These are phyloP conservation scores for Trachelus iudaicus DNA, from an alignment of 2,888 invertebrate genomes.

Conservation along the genomic window DNA sequence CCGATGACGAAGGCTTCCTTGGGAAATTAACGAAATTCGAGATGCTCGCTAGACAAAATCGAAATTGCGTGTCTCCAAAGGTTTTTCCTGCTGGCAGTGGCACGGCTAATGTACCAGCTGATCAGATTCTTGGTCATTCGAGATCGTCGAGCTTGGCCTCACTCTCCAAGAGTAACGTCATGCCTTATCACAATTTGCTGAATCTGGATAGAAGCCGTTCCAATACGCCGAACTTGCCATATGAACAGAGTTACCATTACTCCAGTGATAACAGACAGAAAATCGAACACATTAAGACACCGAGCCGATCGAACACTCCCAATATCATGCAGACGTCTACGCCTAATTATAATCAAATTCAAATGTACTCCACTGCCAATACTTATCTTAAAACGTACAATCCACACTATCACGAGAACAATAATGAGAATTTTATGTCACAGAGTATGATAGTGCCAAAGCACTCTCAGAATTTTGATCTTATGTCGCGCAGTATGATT, in stretches of 20 bases:
- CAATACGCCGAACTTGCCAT: conserved; percentile 11
- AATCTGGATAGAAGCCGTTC: conserved; percentile 44
- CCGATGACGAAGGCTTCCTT: conserved; percentile 74
- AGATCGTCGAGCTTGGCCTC: conserved; percentile 59
- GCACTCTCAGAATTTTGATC: conserved; percentile 31
- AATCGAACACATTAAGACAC: conserved; percentile 58
- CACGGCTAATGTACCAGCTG: conserved; percentile 85
- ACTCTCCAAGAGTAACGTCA: conserved; percentile 59
- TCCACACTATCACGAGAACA: conserved; percentile 43
- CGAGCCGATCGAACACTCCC: conserved; percentile 49
- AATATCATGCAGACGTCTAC: conserved; percentile 27
- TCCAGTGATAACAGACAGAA: conserved; percentile 59
- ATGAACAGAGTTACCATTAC: neutral
- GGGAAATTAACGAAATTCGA: conserved; percentile 86
- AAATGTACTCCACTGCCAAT: conserved; percentile 44
- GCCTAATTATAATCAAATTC: conserved; percentile 47
- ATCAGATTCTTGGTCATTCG: conserved; percentile 77
- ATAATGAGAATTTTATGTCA: conserved; percentile 28
- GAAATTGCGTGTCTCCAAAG: conserved; percentile 74
- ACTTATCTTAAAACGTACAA: conserved; percentile 46
- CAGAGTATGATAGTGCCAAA: no score
- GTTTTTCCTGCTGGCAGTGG: conserved; percentile 83
- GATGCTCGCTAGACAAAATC: conserved; percentile 75
- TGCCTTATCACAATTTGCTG: conserved; percentile 50
- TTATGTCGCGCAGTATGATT: conserved; percentile 55